Conservation (phyloP, 2,113 vertebrate genomes). For the Brachypteracias leptosomus region DNA sequence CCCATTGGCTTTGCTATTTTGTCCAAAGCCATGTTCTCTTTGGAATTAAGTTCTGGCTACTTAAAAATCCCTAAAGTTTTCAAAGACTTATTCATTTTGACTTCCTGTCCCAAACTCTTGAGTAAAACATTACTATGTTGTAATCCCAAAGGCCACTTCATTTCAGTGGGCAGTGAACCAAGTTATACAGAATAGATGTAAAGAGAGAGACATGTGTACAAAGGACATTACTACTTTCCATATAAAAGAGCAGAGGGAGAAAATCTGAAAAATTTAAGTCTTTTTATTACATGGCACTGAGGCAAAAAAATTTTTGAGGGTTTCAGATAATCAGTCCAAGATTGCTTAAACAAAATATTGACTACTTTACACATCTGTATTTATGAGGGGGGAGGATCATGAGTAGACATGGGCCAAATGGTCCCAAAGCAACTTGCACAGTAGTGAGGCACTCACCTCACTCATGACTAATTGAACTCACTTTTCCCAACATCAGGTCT, state of each 20-base stretch:
- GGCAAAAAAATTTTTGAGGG: background rate
- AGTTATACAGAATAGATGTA: constrained; percentile 6
- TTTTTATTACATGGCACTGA: background rate
- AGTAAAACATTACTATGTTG: background rate
- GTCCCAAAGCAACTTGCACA: constrained; percentile 57
- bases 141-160: constrained; percentile 36
- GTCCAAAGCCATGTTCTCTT: background rate
- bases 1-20: background rate
- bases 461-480: constrained; percentile 57
- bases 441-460: constrained; percentile 54
- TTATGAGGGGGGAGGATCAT: constrained; percentile 4
- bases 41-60: constrained; percentile 7
- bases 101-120: constrained; percentile 34
- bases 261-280: constrained; percentile 6
- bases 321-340: constrained; percentile 42
- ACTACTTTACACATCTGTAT: constrained; percentile 46
- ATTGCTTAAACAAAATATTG: constrained; percentile 30
- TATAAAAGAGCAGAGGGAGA: background rate
- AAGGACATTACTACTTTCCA: background rate
- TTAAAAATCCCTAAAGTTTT: constrained; percentile 27
- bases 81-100: constrained; percentile 3
- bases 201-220: background rate
- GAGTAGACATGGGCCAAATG: constrained; percentile 46
- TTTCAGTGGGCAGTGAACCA: constrained; percentile 35
- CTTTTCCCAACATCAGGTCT: constrained; percentile 38